Evolutionary conservation across 2,113 vertebrate genomes (phyloP).

Genomic region (Melanotaenia duboulayi): DNA sequence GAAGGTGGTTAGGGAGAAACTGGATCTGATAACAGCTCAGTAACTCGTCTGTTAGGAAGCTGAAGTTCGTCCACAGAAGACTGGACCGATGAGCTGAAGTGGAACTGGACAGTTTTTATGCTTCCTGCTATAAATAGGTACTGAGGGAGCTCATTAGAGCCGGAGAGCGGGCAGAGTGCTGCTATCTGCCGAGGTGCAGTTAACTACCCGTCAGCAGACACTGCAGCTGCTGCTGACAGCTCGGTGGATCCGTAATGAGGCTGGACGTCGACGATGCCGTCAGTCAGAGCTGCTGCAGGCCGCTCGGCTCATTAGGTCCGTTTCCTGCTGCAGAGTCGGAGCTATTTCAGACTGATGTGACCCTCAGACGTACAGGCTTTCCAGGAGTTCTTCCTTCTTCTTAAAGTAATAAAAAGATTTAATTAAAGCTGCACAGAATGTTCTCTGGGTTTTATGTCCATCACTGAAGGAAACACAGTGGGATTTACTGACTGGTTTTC

Average conservation of each 20-base stretch:
- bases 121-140: background rate
- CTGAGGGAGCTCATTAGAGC: background rate
- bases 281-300: slow-evolving; percentile 11
- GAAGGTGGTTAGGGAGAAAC: no score
- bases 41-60: no score
- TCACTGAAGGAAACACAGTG: no score
- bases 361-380: no score
- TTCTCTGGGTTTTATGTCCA: no score
- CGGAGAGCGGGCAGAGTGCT: background rate
- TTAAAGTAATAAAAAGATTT: no score
- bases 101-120: background rate
- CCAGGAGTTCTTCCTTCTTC: no score
- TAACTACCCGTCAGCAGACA: slow-evolving; percentile 15
- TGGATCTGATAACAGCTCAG: no score
- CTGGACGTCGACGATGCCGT: background rate
- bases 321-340: slow-evolving; percentile 2
- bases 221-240: slow-evolving; percentile 11
- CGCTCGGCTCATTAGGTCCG: slow-evolving; percentile 5
- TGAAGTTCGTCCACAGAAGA: no score
- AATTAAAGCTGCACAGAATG: no score
- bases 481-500: no score
- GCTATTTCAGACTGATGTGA: slow-evolving; percentile 8
- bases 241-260: slow-evolving; percentile 11
- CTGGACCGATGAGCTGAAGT: no score
- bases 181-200: background rate